Evolutionary conservation across 2,797 vertebrate species (phyloP).

Genomic region (Ctenosaura bakeri): DNA sequence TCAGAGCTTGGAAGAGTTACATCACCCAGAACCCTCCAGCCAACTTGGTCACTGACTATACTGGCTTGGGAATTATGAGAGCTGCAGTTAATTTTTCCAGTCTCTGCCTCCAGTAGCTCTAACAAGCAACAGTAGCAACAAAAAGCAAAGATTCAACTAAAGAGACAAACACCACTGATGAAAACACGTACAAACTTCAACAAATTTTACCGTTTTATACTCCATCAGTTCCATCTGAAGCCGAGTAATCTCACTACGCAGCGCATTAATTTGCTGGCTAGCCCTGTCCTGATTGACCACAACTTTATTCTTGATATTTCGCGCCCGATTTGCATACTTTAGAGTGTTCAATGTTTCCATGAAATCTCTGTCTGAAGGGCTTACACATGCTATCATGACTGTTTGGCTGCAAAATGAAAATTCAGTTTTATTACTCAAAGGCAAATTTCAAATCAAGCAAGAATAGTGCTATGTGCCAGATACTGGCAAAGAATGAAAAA

Average conservation of each 20-base stretch:
- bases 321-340: conserved; percentile 95
- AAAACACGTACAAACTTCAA: conserved; percentile 8
- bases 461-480: neutral
- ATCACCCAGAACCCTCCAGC: too few species aligned
- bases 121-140: too few species aligned
- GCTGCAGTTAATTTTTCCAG: too few species aligned
- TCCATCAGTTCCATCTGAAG: conserved; percentile 98
- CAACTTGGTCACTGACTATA: too few species aligned
- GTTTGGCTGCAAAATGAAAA: conserved; percentile 88
- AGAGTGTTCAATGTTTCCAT: conserved; percentile 98
- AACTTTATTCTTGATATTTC: conserved; percentile 99
- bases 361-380: conserved; percentile 97
- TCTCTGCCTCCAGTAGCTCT: too few species aligned
- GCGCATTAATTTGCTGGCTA: conserved; percentile 95
- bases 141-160: neutral
- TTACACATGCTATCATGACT: conserved; percentile 97
- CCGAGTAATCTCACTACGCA: conserved; percentile 93
- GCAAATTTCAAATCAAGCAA: conserved; percentile 9
- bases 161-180: neutral
- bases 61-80: too few species aligned
- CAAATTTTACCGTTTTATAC: conserved; percentile 90
- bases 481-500: neutral
- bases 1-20: too few species aligned
- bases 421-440: conserved; percentile 41
- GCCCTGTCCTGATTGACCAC: conserved; percentile 96